phyloP scores from a whole-genome alignment of 2,888 invertebrate genomes.

The Aromia moschata region DNA sequence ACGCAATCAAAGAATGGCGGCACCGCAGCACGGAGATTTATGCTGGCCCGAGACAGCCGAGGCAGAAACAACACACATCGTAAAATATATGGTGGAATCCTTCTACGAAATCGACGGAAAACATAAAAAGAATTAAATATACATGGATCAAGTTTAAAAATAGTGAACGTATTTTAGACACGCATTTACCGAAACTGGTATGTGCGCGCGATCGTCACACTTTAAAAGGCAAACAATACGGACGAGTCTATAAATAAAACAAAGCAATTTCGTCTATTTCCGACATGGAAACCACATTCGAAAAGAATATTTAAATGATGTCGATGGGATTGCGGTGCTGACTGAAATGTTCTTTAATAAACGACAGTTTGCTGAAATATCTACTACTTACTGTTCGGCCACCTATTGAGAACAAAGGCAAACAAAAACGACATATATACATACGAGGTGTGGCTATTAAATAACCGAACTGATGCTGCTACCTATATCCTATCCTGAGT shows the following conservation, averaged over 20 bases:
- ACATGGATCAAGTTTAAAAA: conserved; percentile 12
- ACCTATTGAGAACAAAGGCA: too few relatives aligned
- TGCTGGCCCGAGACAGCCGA: not conserved
- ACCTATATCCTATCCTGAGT: too few relatives aligned
- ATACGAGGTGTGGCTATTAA: too few relatives aligned
- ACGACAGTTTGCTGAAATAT: too few relatives aligned
- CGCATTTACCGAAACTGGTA: not conserved
- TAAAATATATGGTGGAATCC: not conserved
- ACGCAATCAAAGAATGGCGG: not conserved
- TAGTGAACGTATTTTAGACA: conserved; percentile 13
- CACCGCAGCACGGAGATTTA: not conserved
- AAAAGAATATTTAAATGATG: too few relatives aligned
- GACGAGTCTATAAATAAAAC: conserved; percentile 1
- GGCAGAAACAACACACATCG: not conserved
- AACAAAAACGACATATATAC: too few relatives aligned
- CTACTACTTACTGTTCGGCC: too few relatives aligned
- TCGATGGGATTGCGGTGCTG: too few relatives aligned
- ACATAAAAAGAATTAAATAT: conserved; percentile 14
- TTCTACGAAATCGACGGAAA: not conserved
- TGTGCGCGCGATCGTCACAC: not conserved
- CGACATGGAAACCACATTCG: not conserved
- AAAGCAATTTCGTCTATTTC: not conserved
- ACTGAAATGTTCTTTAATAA: too few relatives aligned
- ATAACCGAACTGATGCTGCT: too few relatives aligned
- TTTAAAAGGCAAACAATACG: conserved; percentile 4